Evolutionary conservation across 2,888 invertebrate genomes (phyloP).

Genomic region (Tanytarsus gracilentus): DNA sequence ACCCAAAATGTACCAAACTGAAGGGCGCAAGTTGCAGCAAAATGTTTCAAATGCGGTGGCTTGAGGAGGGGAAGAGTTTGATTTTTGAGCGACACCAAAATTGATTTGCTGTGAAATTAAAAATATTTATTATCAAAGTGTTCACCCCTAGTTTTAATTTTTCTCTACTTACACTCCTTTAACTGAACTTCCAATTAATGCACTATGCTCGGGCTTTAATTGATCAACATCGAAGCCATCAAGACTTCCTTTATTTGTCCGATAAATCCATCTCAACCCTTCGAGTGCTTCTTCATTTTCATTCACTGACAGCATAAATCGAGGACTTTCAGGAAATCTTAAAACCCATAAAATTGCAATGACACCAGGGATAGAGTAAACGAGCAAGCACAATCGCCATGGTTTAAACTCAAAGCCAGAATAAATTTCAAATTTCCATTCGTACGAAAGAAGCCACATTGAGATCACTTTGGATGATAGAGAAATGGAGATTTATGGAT

Average conservation of each 20-base stretch:
- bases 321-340: constrained; percentile 67
- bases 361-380: constrained; percentile 54
- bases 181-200: constrained; percentile 20
- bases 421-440: constrained; percentile 1
- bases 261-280: constrained; percentile 56
- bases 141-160: background rate
- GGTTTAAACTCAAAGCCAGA: constrained; percentile 37
- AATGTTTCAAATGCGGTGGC: constrained; percentile 37
- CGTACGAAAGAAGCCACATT: background rate
- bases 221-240: constrained; percentile 38
- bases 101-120: constrained; percentile 24
- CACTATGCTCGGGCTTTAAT: constrained; percentile 34
- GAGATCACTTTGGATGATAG: background rate
- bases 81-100: constrained; percentile 36
- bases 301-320: constrained; percentile 63
- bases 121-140: background rate
- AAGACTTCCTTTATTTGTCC: constrained; percentile 50
- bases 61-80: constrained; percentile 39
- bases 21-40: constrained; percentile 37
- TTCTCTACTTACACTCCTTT: background rate
- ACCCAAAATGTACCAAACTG: constrained; percentile 41
- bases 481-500: too few species aligned
- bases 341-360: constrained; percentile 52
- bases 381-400: constrained; percentile 54
- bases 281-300: constrained; percentile 55